These are phyloP conservation scores for Hydractinia symbiolongicarpus DNA, from an alignment of 30 jellyfish, hydroid and myxozoan genomes.

Conservation along the genomic window DNA sequence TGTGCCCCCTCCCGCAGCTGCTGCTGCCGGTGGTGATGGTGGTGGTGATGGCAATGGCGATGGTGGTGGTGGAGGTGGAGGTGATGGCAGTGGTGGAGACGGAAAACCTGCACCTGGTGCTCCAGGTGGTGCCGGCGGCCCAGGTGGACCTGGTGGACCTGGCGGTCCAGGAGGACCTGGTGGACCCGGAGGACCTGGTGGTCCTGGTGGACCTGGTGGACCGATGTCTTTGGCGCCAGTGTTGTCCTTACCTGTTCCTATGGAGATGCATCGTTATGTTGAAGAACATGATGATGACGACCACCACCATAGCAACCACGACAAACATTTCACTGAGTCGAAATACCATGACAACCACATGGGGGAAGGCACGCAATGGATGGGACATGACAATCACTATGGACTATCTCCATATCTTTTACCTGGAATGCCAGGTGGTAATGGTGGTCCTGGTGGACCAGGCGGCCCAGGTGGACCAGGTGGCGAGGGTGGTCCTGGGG, in stretches of 20 bases:
- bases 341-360: background rate
- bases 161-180: conserved; percentile 50
- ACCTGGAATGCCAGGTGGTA: conserved; percentile 27
- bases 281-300: conserved; percentile 15
- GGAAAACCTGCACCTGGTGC: conserved; percentile 44
- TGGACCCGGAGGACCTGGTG: conserved; percentile 45
- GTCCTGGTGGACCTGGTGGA: conserved; percentile 43
- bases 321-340: background rate
- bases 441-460: conserved; percentile 39
- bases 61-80: conserved; percentile 35
- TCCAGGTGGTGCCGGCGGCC: conserved; percentile 88
- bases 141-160: conserved; percentile 96
- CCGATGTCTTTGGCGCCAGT: conserved; percentile 5
- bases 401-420: background rate
- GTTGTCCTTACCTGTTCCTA: background rate
- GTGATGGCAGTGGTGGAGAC: conserved; percentile 29
- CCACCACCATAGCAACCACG: background rate
- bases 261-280: background rate
- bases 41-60: conserved; percentile 38
- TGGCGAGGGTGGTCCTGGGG: conserved; percentile 34
- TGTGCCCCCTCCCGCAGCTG: conserved; percentile 37
- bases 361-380: background rate
- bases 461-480: conserved; percentile 55
- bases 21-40: conserved; percentile 37
- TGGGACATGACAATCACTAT: background rate